Evolutionary conservation across 2,797 vertebrate species (phyloP).

Genomic region (Pteropus rufus): DNA sequence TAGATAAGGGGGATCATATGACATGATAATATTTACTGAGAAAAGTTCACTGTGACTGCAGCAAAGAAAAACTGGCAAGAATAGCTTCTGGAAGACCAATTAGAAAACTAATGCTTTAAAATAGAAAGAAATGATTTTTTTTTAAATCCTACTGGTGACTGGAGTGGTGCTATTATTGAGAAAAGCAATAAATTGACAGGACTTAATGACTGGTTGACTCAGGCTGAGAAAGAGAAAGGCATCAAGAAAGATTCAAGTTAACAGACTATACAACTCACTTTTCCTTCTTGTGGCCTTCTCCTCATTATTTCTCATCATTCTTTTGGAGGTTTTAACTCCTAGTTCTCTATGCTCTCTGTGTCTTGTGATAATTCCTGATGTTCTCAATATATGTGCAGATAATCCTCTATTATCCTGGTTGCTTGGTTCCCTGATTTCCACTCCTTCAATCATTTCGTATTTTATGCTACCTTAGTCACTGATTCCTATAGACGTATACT

Average conservation of each 20-base stretch:
- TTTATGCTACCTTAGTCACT: neutral
- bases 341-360: neutral
- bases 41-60: neutral
- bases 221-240: neutral
- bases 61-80: neutral
- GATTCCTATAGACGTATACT: neutral
- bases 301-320: neutral
- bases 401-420: neutral
- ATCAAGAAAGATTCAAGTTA: neutral
- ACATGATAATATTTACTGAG: neutral
- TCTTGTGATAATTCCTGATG: neutral
- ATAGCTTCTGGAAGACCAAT: constrained; percentile 8
- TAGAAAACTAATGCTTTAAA: constrained; percentile 28
- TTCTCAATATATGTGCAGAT: neutral
- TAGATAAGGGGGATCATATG: neutral
- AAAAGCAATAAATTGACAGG: constrained; percentile 16
- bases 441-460: neutral
- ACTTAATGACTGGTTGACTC: neutral
- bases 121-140: neutral
- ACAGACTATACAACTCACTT: neutral
- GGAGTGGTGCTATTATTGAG: neutral
- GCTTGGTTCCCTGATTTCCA: neutral
- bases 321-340: neutral
- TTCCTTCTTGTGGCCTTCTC: neutral
- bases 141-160: neutral